A percentile compares a stretch with the other conserved stretches of the same genome.
phyloP scores from a whole-genome alignment of 1,140 invertebrate species.

The Conus ventricosus region DNA sequence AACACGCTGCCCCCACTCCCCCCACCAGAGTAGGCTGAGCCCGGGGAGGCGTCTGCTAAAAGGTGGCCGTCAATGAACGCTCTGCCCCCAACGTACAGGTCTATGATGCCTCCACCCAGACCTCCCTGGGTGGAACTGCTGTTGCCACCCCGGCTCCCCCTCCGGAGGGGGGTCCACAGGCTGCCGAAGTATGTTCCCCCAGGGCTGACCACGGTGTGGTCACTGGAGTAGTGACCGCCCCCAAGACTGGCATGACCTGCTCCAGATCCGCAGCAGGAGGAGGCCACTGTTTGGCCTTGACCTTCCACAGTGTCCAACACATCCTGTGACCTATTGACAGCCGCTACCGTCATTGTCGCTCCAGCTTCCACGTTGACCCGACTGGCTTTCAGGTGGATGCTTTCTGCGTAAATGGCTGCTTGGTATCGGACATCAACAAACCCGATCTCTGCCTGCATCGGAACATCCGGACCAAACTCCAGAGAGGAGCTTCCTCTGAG shows the following conservation, averaged over 20 bases:
- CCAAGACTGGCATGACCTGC: constrained; percentile 63
- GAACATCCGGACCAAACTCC: constrained; percentile 55
- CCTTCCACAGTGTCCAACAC: constrained; percentile 52
- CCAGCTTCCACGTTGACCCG: constrained; percentile 62
- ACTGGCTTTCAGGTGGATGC: constrained; percentile 52
- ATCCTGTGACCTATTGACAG: constrained; percentile 54
- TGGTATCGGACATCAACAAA: constrained; percentile 55
- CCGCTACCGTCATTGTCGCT: constrained; percentile 54
- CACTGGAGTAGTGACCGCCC: constrained; percentile 50
- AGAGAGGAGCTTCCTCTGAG: constrained; percentile 56
- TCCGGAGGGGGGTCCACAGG: constrained; percentile 47
- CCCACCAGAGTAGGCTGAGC: constrained; percentile 50
- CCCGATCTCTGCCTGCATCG: constrained; percentile 52
- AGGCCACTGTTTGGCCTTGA: constrained; percentile 38
- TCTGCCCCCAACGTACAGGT: constrained; percentile 46
- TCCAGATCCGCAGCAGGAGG: constrained; percentile 47
- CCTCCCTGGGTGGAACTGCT: constrained; percentile 30
- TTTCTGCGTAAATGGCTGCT: constrained; percentile 61
- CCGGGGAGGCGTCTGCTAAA: constrained; percentile 53
- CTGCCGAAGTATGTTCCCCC: constrained; percentile 63
- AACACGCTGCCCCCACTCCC: constrained; percentile 62
- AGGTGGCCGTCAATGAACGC: constrained; percentile 59
- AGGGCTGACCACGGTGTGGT: constrained; percentile 19
- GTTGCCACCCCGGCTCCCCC: constrained; percentile 58
- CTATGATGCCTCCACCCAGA: constrained; percentile 60